Evolutionary conservation across 2,797 vertebrate species (phyloP), one percentile per base, ranked within the genome.

Genomic region (Buphagus erythrorhynchus): DNA sequence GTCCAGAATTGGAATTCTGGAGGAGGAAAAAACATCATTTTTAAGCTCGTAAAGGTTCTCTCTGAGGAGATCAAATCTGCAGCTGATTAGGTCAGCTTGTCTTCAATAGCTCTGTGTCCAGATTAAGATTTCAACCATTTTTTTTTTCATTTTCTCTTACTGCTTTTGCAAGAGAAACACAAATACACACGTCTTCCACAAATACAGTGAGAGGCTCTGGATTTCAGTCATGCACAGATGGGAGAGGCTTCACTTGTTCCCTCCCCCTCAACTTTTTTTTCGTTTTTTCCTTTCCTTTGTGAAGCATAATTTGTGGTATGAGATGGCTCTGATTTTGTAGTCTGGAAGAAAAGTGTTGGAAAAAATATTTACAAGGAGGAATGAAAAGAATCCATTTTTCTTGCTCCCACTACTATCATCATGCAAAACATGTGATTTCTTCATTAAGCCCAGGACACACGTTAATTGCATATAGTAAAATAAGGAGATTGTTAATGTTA

Each of bases 31-130:
- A 94, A 54, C 14, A 42, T 75, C 25, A 25, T 88, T 93, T 94
- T 91, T 49, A 81, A 80, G 63, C 87, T 94, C 1, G 0, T 93
- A 91, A 91, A 93, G 59, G 54, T 94, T 83, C 35, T 83, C 85
- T 91, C 72, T 45, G 45, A 91, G 72, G 82, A 94, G 51, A 81
- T 40, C 21, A 88, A 62, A 86, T 93, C 79, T 93, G 89, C 45
- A 78, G 68, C 13, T 97, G 54, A 90, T 95, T 95, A 91, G 77
- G 19, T 69, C 79, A 91, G 75, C 66, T 95, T 78, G 76, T 73
- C 51, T 96, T 55, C 40, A 66, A 7, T 25, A 75, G 66, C 10
- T 3, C 16, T 52, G 42, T 24, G 20, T 55, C 69, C 85, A 86
- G 62, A 91, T 49, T 25, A 78, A 63, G 67, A 28, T 88, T 88